Conservation (phyloP, 2,113 vertebrate species). For the Pterocles gutturalis region DNA sequence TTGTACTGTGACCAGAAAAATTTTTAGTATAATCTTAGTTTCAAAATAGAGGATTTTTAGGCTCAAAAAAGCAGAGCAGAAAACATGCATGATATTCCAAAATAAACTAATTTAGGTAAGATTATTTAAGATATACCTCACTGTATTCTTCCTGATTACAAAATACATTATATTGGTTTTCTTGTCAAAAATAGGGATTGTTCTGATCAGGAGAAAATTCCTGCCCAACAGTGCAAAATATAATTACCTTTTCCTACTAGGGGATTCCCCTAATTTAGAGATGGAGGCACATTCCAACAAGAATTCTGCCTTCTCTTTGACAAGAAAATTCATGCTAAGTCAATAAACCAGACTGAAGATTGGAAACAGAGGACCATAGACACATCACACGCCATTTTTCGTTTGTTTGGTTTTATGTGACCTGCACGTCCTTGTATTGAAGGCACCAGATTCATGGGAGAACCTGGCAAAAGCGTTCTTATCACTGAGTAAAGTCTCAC, state of each 20-base stretch:
- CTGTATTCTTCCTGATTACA: neutral
- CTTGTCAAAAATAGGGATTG: neutral
- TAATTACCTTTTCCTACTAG: neutral
- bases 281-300: neutral
- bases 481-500: neutral
- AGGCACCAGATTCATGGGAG: neutral
- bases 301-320: neutral
- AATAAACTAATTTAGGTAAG: neutral
- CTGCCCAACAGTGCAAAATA: neutral
- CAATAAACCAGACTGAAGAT: neutral
- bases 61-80: neutral
- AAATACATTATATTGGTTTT: neutral
- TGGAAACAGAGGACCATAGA: neutral
- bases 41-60: neutral
- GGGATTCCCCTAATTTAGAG: neutral
- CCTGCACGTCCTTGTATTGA: neutral
- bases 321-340: neutral
- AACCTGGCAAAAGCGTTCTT: neutral
- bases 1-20: neutral
- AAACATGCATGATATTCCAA: neutral
- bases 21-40: neutral
- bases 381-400: neutral
- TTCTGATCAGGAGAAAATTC: neutral
- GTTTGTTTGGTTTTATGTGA: fast-evolving
- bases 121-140: neutral